Percentiles rank a stretch among this genome's conserved stretches.
Conservation (phyloP, 2,797 vertebrate species). For the Eurystomus glaucurus region DNA sequence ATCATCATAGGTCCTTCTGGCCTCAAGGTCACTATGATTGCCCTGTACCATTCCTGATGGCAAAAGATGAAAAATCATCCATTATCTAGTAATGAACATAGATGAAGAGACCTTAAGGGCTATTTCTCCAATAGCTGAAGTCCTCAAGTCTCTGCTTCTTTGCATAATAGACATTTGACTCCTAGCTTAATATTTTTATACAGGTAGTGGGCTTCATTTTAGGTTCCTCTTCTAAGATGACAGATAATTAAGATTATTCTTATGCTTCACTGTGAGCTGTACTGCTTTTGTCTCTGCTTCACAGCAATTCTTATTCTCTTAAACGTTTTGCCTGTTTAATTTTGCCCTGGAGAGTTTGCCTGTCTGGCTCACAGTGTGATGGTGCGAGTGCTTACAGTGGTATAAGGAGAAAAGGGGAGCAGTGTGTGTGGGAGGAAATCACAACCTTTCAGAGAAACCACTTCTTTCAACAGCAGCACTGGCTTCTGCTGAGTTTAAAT, state of each 20-base stretch:
- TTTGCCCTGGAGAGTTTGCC: neutral
- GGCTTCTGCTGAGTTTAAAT: neutral
- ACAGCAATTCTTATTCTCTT: neutral
- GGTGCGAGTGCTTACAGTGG: neutral
- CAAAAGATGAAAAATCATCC: neutral
- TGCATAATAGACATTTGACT: neutral
- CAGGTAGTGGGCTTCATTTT: neutral
- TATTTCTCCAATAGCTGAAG: neutral
- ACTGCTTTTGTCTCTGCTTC: neutral
- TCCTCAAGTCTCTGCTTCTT: neutral
- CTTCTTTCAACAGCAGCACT: neutral
- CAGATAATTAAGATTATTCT: neutral
- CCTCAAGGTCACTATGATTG: neutral
- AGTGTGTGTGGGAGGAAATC: rapidly evolving
- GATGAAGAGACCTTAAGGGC: neutral
- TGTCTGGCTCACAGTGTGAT: neutral
- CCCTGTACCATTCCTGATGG: neutral
- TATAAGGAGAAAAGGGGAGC: neutral
- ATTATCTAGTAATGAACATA: rapidly evolving
- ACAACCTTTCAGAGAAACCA: neutral
- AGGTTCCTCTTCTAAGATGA: neutral
- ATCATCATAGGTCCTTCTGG: neutral
- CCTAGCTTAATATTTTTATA: neutral
- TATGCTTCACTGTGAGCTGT: neutral
- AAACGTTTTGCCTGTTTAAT: neutral